Conservation (phyloP, 2,888 invertebrate species). For the Mactromeris polynyma region DNA sequence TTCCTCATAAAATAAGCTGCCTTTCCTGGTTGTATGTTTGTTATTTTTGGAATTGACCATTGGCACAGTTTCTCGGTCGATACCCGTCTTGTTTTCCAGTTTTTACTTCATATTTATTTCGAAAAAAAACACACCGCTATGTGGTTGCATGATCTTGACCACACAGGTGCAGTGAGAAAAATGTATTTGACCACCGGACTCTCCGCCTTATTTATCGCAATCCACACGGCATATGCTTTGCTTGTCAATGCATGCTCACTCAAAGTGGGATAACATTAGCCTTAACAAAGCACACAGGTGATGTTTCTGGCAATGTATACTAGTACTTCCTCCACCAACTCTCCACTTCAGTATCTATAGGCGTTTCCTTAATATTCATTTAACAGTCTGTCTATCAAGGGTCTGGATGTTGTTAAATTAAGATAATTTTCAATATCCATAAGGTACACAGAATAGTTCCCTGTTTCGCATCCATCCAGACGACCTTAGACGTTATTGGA, state of each 20-base stretch:
- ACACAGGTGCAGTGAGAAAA: constrained; percentile 59
- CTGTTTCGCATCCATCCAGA: constrained; percentile 60
- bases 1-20: too few relatives aligned
- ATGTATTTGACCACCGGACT: constrained; percentile 23
- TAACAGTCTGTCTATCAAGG: constrained; percentile 42
- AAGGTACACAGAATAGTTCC: constrained; percentile 54
- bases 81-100: too few relatives aligned
- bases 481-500: constrained; percentile 39
- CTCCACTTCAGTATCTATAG: constrained; percentile 56
- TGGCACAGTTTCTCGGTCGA: too few relatives aligned
- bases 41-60: too few relatives aligned
- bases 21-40: too few relatives aligned
- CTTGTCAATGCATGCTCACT: constrained; percentile 53
- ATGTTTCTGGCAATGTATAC: constrained; percentile 28
- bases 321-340: constrained; percentile 63
- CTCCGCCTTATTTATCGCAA: constrained; percentile 36
- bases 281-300: constrained; percentile 55
- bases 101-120: too few relatives aligned
- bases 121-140: too few relatives aligned
- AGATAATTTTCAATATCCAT: constrained; percentile 57
- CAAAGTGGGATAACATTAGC: constrained; percentile 60
- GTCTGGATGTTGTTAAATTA: constrained; percentile 32
- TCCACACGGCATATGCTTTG: constrained; percentile 64
- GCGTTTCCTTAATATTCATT: constrained; percentile 68
- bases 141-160: too few relatives aligned